These are phyloP conservation scores for Trilocha varians DNA, from an alignment of 2,888 invertebrate species.

Conservation along the genomic window DNA sequence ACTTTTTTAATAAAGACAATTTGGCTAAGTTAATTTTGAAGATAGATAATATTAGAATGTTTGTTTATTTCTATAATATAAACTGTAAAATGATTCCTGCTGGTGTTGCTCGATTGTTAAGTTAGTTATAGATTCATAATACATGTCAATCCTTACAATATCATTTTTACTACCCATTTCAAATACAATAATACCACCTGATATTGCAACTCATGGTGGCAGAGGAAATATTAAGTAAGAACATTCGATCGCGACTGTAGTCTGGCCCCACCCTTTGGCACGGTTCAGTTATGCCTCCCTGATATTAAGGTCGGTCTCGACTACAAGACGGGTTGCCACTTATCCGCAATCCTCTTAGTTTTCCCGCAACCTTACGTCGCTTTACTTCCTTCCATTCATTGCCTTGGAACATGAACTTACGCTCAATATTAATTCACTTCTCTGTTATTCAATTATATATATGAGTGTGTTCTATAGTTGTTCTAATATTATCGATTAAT, in stretches of 20 bases:
- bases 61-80: too few species aligned
- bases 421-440: background rate
- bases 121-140: too few species aligned
- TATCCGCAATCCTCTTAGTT: background rate
- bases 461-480: background rate
- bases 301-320: background rate
- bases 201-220: background rate
- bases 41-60: too few species aligned
- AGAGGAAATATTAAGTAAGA: background rate
- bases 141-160: too few species aligned
- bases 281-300: background rate
- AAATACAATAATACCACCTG: too few species aligned
- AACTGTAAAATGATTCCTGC: too few species aligned
- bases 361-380: background rate
- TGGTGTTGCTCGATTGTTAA: too few species aligned
- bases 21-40: too few species aligned
- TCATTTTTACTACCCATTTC: too few species aligned
- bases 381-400: background rate
- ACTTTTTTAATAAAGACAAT: too few species aligned
- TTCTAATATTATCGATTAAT: background rate
- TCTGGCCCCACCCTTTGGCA: background rate
- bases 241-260: background rate
- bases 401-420: background rate
- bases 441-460: background rate
- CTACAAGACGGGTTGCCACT: background rate